These are phyloP conservation scores for Poecile montanus DNA, from an alignment of 2,797 vertebrate species.

Conservation along the genomic window DNA sequence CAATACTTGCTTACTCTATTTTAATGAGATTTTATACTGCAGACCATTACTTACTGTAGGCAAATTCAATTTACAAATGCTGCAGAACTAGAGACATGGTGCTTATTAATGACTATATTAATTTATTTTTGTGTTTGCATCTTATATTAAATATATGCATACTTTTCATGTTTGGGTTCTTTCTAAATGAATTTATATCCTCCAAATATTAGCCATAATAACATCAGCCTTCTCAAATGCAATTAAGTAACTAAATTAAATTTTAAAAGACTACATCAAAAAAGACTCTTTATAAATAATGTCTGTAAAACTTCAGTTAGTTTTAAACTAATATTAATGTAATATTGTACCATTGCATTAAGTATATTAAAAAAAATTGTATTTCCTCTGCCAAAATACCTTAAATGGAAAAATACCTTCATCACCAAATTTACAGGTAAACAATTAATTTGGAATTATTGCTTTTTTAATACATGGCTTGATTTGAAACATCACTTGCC, in stretches of 20 bases:
- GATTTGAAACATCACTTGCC: neutral
- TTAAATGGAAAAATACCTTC: neutral
- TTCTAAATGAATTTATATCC: slow-evolving; percentile 9
- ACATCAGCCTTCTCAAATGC: neutral
- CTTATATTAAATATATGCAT: neutral
- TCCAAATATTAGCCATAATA: slow-evolving; percentile 22
- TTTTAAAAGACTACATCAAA: neutral
- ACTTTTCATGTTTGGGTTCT: neutral
- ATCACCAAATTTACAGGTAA: neutral
- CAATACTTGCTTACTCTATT: neutral
- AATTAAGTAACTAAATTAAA: neutral
- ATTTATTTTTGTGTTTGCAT: neutral
- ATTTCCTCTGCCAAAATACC: slow-evolving; percentile 31
- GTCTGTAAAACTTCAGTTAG: neutral
- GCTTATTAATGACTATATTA: neutral
- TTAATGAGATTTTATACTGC: neutral
- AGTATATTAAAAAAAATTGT: neutral
- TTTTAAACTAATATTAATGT: slow-evolving; percentile 35
- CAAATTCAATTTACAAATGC: neutral
- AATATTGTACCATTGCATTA: neutral
- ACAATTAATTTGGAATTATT: neutral
- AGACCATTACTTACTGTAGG: neutral
- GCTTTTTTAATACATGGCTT: neutral
- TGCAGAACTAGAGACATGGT: neutral
- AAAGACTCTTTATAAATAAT: neutral